Evolutionary conservation across 1,140 invertebrate species (phyloP), one percentile per base, ranked within the genome.

Genomic region (Araneus ventricosus): DNA sequence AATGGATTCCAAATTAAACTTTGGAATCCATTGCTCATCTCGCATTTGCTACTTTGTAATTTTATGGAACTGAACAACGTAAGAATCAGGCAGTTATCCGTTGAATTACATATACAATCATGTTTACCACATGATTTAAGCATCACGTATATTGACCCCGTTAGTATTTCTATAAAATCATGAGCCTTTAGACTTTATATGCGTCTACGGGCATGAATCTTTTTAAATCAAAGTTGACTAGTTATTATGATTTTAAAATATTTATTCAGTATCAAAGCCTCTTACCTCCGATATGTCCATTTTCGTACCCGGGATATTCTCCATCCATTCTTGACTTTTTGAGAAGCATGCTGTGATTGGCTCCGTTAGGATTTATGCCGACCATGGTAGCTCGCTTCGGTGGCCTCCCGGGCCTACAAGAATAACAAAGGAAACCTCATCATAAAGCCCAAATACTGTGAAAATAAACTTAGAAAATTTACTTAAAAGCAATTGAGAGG

Each of bases 341-440:
- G 96, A 99, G 96, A 24, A 94, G 91, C 93, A 93, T 93, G 10
- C 82, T 37, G 80, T 89, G 93, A 10, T 59, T 87, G 95, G 98
- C 97, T 94, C 98, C 97, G 92, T 98, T 97, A 95, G 98, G 96
- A 94, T 97, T 97, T 94, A 98, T 96, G 94, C 98, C 98, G 94
- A 98, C 97, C 67, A 98, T 95, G 7, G 95, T 98, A 94, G 98
- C 98, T 95, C 98, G 96, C 96, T 99, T 99, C 95, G 99, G 98
- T 95, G 98, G 98, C 97, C 99, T 97, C 95, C 99, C 99, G 95
- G 99, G 98, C 97, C 99, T 98, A 97, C 98, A 99, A 97, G 57
- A 93, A 84, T 67, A 88, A 82, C 86, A 89, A 89, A 34, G n/a
- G 87, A 89, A 89, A 89, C 84, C 91, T 93, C 91, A 52, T 27